These are phyloP conservation scores for Prosapia bicincta DNA, from an alignment of 2,888 invertebrate species.

Conservation along the genomic window DNA sequence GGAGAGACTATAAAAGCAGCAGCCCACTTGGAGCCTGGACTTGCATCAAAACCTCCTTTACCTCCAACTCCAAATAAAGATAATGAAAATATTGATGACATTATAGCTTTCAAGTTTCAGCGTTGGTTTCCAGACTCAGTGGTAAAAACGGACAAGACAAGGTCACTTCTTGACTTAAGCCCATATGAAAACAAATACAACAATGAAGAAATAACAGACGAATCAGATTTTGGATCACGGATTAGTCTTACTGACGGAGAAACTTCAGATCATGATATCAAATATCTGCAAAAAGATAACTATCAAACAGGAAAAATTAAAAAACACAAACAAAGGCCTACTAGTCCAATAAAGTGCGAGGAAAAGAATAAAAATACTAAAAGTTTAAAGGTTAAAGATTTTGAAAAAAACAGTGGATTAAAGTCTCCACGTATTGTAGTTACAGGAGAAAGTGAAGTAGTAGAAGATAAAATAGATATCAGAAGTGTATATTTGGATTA, in stretches of 20 bases:
- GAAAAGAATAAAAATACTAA: background rate
- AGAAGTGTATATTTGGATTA: background rate
- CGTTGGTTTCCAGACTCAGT: conserved; percentile 41
- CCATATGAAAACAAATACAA: background rate
- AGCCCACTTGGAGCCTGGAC: conserved; percentile 38
- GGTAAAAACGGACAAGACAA: conserved; percentile 4
- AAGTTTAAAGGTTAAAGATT: background rate
- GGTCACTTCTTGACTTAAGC: background rate
- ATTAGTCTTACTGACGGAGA: conserved; percentile 8
- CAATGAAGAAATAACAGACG: conserved; percentile 5
- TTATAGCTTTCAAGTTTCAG: conserved; percentile 42
- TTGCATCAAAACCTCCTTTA: conserved; percentile 40
- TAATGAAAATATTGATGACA: conserved; percentile 33
- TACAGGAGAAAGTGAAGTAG: background rate
- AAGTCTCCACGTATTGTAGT: background rate
- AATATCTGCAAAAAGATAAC: background rate
- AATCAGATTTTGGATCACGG: conserved; percentile 6
- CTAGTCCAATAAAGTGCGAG: background rate
- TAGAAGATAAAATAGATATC: background rate
- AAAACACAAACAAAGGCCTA: background rate
- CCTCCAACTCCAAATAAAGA: conserved; percentile 33
- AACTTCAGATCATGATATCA: background rate
- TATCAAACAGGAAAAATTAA: background rate
- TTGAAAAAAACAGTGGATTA: background rate
- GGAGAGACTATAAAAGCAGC: conserved; percentile 16